Evolutionary conservation across 1,140 invertebrate species (phyloP), one percentile per base, ranked within the genome.

Genomic region (Sinella curviseta): DNA sequence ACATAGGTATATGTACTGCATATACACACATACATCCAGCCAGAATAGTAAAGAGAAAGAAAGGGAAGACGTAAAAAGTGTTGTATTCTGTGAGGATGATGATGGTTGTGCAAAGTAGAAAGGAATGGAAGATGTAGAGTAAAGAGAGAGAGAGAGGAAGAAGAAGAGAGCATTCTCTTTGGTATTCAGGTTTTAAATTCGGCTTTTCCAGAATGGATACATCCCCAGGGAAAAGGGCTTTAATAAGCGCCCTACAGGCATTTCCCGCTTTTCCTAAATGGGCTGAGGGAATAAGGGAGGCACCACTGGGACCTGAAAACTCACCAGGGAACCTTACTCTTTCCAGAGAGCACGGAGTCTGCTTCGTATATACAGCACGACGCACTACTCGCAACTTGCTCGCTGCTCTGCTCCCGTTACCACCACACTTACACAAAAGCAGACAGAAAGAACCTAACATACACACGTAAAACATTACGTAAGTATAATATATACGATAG

Each of bases 161-260:
- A 39, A 48, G 17, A 75, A 54, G 74, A 48, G 34, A 54, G 78
- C 81, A 82, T 82, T 82, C 81, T 78, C 78, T 82, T 82, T 82
- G 78, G 77, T 82, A 82, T 82, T 78, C 79, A 80, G 79, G 81
- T 82, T 82, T 82, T 82, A 82, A 82, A 82, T 82, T 82, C 79
- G 82, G 79, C 82, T 80, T 77, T 82, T 80, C 77, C 79, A 79
- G 82, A 81, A 81, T 81, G 78, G 82, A 82, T 82, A 82, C 78
- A 80, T 83, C 82, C 78, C 82, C 73, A 67, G 82, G 82, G 82
- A 83, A 80, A 65, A 77, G 57, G 77, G 80, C 82, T 81, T 80
- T 83, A 83, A 83, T 83, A 83, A 83, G 82, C 80, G 82, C 82
- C 80, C 80, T 80, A 80, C 80, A 83, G 82, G 82, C 82, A 81